These are phyloP conservation scores for Macaria liturata DNA, from an alignment of 2,888 invertebrate genomes.

Conservation along the genomic window DNA sequence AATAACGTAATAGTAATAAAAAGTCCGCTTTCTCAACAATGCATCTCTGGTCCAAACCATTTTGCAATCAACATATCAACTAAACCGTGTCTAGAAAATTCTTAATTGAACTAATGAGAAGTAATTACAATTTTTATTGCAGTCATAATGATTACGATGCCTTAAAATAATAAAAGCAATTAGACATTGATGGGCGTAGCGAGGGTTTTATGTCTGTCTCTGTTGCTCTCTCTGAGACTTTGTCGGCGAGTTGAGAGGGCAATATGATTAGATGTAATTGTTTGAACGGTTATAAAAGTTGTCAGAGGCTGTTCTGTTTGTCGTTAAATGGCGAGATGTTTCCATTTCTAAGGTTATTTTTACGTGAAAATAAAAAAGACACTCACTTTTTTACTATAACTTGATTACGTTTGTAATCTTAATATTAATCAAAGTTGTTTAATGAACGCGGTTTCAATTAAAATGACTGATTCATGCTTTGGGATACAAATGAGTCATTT, in stretches of 20 bases:
- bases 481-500: slow-evolving; percentile 58
- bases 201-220: slow-evolving; percentile 61
- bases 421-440: slow-evolving; percentile 56
- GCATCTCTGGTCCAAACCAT: slow-evolving; percentile 59
- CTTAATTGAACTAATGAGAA: slow-evolving; percentile 84
- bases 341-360: slow-evolving; percentile 56
- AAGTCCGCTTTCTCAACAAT: slow-evolving; percentile 67
- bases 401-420: slow-evolving; percentile 42
- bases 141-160: slow-evolving; percentile 82
- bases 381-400: slow-evolving; percentile 33
- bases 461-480: slow-evolving; percentile 64
- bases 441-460: slow-evolving; percentile 59
- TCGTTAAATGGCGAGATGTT: slow-evolving; percentile 76
- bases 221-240: slow-evolving; percentile 46
- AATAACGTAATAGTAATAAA: slow-evolving; percentile 63
- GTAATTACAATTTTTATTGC: slow-evolving; percentile 83
- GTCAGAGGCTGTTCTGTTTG: slow-evolving; percentile 79
- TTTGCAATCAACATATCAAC: slow-evolving; percentile 78
- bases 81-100: slow-evolving; percentile 81
- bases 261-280: slow-evolving; percentile 80
- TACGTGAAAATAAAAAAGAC: slow-evolving; percentile 46
- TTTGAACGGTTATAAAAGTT: slow-evolving; percentile 82
- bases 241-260: slow-evolving; percentile 50
- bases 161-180: slow-evolving; percentile 84
- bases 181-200: slow-evolving; percentile 80